Conservation (phyloP, 1,140 invertebrate species). For the roundworm (Caenorhabditis elegans) region WBcel235 BX284603.4:8504001-8504500, state of each 20-base stretch:
- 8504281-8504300: background rate
- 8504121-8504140: slow-evolving; percentile 3
- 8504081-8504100: background rate
- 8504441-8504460: background rate
- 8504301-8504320: background rate
- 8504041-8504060: background rate
- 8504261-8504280: slow-evolving; percentile 3
- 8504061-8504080: background rate
- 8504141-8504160: background rate
- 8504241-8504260: background rate
- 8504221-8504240: too few species aligned
- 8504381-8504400: background rate
- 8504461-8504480: background rate
- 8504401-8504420: slow-evolving; percentile 13
- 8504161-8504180: background rate
- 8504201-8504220: too few species aligned
- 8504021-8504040: background rate
- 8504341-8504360: background rate
- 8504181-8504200: background rate
- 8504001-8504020: too few species aligned
- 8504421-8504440: background rate
- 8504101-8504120: background rate
- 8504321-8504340: background rate
- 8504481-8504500: background rate
- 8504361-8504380: background rate